These are phyloP conservation scores for Hydrotaea diabolus DNA, from an alignment of 2,888 invertebrate species.

Conservation along the genomic window DNA sequence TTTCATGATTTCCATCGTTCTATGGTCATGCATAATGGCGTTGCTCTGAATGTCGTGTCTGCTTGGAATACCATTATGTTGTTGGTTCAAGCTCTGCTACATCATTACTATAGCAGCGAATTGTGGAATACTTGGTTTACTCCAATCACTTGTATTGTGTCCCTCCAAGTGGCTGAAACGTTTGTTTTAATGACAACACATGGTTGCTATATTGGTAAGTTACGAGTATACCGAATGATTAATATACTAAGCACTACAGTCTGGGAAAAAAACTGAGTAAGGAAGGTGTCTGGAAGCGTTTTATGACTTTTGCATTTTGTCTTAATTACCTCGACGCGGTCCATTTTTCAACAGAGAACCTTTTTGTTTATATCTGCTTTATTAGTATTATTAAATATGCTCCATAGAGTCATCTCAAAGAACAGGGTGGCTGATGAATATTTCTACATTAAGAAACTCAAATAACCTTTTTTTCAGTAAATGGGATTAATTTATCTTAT, in stretches of 20 bases:
- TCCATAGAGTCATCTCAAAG: too few species aligned
- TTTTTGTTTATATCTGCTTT: too few species aligned
- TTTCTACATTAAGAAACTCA: too few species aligned
- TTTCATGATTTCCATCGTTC: conserved; percentile 86
- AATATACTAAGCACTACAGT: too few species aligned
- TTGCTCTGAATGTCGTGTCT: conserved; percentile 85
- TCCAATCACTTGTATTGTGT: conserved; percentile 84
- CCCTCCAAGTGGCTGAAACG: conserved; percentile 82
- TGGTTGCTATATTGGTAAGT: conserved; percentile 82
- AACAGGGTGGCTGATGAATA: too few species aligned
- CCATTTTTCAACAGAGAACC: too few species aligned
- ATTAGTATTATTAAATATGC: too few species aligned
- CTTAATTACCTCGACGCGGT: too few species aligned
- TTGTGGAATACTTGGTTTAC: conserved; percentile 81
- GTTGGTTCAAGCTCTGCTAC: conserved; percentile 82
- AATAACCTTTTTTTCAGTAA: too few species aligned
- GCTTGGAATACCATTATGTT: conserved; percentile 84
- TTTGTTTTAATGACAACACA: conserved; percentile 81
- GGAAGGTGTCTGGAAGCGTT: too few species aligned
- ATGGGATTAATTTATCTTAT: too few species aligned
- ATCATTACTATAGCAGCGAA: conserved; percentile 83
- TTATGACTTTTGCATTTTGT: too few species aligned
- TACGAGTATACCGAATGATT: background rate
- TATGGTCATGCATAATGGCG: conserved; percentile 83
- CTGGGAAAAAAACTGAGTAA: background rate